These are phyloP conservation scores for Morelia viridis DNA, from an alignment of 2,797 vertebrate genomes.

Conservation along the genomic window DNA sequence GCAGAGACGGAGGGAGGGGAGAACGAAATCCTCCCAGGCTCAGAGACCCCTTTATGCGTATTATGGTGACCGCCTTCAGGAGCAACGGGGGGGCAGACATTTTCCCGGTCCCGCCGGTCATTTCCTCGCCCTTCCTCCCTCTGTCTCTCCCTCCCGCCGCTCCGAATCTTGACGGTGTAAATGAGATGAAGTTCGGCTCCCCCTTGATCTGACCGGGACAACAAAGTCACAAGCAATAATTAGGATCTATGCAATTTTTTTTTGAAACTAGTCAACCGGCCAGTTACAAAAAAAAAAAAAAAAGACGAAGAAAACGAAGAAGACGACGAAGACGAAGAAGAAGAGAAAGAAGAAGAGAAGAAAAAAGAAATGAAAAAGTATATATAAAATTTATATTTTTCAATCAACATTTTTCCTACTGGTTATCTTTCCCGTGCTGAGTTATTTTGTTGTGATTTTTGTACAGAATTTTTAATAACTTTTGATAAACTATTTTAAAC, in stretches of 20 bases:
- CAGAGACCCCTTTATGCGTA: conserved; percentile 69
- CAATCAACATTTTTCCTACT: conserved; percentile 87
- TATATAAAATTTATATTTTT: conserved; percentile 90
- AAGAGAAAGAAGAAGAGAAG: too few species aligned
- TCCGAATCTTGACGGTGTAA: conserved; percentile 70
- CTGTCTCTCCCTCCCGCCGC: conserved; percentile 74
- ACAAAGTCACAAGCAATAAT: conserved; percentile 91
- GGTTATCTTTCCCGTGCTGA: conserved; percentile 85
- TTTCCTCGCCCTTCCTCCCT: conserved; percentile 44
- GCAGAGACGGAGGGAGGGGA: conserved; percentile 57
- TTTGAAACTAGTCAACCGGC: conserved; percentile 80
- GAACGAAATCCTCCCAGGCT: conserved; percentile 27
- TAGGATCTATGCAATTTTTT: conserved; percentile 89
- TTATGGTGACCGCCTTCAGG: conserved; percentile 78
- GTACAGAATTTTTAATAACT: conserved; percentile 90
- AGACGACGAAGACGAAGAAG: too few species aligned
- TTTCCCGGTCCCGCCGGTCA: conserved; percentile 57
- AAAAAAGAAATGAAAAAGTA: conserved; percentile 41
- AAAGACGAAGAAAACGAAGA: too few species aligned
- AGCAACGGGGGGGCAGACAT: conserved; percentile 69
- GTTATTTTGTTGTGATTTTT: conserved; percentile 92
- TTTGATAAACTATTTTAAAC: conserved; percentile 91
- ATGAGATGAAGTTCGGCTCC: conserved; percentile 73
- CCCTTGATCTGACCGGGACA: conserved; percentile 79
- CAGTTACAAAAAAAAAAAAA: conserved; percentile 76